These are phyloP conservation scores for Archocentrus centrarchus DNA, from an alignment of 2,113 vertebrate species.

Conservation along the genomic window DNA sequence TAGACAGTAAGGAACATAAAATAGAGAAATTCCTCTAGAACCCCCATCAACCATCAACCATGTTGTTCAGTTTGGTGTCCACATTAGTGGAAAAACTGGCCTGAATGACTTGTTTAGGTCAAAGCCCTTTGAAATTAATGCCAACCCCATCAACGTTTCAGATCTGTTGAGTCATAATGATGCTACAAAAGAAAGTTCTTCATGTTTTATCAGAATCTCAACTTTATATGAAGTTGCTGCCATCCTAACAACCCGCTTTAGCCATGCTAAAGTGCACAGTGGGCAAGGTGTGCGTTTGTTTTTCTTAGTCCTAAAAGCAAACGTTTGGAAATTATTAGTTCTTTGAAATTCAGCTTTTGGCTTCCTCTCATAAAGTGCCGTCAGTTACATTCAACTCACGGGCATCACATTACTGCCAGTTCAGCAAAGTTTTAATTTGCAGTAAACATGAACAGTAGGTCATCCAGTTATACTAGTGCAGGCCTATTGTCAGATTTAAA, in stretches of 20 bases:
- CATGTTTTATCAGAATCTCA: background rate
- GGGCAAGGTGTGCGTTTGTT: background rate
- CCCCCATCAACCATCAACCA: background rate
- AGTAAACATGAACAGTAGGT: constrained; percentile 48
- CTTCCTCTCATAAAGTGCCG: constrained; percentile 4
- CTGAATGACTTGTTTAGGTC: background rate
- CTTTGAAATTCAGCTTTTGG: constrained; percentile 30
- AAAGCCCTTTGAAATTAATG: background rate
- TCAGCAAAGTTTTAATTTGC: constrained; percentile 65
- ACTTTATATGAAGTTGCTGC: background rate
- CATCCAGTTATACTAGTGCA: background rate
- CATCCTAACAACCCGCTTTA: background rate
- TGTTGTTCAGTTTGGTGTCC: background rate
- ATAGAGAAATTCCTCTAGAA: background rate
- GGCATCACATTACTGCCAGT: constrained; percentile 15
- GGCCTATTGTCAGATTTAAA: background rate
- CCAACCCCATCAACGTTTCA: background rate
- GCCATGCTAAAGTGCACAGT: background rate
- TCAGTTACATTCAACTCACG: constrained; percentile 18
- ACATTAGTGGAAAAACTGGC: background rate
- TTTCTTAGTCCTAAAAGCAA: background rate
- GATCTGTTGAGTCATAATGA: background rate
- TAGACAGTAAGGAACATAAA: background rate
- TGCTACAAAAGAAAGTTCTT: background rate
- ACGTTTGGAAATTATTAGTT: constrained; percentile 14